Evolutionary conservation across 2,113 vertebrate species (phyloP).

Genomic region (Lanius collurio): DNA sequence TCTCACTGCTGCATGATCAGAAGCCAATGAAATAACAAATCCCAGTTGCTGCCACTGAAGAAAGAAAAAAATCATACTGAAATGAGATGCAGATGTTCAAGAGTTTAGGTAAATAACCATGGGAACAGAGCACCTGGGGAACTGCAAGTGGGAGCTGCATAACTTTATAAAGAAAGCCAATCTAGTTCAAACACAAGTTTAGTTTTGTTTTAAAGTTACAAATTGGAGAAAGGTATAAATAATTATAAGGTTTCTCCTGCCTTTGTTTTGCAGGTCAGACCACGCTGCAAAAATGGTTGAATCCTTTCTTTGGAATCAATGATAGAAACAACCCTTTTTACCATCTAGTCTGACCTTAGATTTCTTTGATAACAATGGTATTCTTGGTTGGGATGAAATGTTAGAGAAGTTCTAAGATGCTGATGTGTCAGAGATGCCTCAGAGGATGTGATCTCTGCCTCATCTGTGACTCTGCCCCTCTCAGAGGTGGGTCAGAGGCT

Average conservation of each 20-base stretch:
- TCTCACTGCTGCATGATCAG: not conserved
- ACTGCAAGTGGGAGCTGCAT: not conserved
- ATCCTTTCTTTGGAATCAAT: not conserved
- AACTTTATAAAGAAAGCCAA: not conserved
- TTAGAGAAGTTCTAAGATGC: not conserved
- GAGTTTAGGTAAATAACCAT: not conserved
- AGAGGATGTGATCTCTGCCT: not conserved
- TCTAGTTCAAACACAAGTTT: not conserved
- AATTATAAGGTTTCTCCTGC: not conserved
- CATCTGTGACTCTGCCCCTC: not conserved
- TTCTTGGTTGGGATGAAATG: not conserved
- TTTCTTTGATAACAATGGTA: not conserved
- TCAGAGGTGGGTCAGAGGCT: not conserved
- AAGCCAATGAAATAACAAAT: not conserved
- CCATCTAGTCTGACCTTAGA: not conserved
- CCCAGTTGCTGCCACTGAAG: not conserved
- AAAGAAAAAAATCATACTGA: not conserved
- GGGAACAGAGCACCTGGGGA: not conserved
- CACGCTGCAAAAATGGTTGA: not conserved
- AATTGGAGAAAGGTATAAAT: not conserved
- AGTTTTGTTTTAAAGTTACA: not conserved
- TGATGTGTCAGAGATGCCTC: fast-evolving
- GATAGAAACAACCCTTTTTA: not conserved
- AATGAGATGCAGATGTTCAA: not conserved
- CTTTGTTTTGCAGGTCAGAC: not conserved